Conservation (phyloP, 2,797 vertebrate genomes). For the Mormyrus proboscirostris region DNA sequence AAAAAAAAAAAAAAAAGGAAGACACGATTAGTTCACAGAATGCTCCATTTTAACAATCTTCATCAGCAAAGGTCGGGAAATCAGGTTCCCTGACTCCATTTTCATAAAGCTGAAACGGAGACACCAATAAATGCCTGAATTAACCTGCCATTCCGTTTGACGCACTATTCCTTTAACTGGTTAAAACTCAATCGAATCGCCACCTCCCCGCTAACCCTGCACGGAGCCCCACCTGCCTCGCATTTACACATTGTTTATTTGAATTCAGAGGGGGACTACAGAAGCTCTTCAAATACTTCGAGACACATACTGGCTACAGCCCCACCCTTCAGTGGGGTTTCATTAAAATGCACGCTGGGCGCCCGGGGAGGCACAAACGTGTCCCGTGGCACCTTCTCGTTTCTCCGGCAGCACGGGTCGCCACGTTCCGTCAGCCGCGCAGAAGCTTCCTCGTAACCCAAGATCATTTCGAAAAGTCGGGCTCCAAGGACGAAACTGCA, state of each 20-base stretch:
- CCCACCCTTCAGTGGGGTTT: slow-evolving; percentile 23
- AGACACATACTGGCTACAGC: slow-evolving; percentile 44
- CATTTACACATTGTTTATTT: background rate
- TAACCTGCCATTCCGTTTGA: background rate
- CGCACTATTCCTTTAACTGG: background rate
- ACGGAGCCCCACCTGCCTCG: background rate
- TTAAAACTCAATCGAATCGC: background rate
- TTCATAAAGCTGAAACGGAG: background rate
- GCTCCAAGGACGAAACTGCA: background rate
- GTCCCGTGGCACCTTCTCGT: background rate
- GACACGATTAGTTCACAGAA: slow-evolving; percentile 43
- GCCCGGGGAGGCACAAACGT: background rate
- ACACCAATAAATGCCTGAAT: background rate
- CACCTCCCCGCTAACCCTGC: background rate
- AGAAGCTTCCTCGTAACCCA: background rate
- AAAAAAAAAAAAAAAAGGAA: slow-evolving; percentile 31
- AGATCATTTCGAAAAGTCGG: slow-evolving; percentile 13
- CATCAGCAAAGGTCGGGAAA: background rate
- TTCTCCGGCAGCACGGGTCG: background rate
- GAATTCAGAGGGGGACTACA: background rate
- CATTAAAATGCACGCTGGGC: background rate
- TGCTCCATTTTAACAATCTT: slow-evolving; percentile 41
- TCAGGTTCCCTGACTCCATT: background rate
- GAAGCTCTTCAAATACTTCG: slow-evolving; percentile 44
- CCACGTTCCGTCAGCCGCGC: background rate